phyloP scores from a whole-genome alignment of 2,888 invertebrate genomes.

The Hoplodrina blanda region DNA sequence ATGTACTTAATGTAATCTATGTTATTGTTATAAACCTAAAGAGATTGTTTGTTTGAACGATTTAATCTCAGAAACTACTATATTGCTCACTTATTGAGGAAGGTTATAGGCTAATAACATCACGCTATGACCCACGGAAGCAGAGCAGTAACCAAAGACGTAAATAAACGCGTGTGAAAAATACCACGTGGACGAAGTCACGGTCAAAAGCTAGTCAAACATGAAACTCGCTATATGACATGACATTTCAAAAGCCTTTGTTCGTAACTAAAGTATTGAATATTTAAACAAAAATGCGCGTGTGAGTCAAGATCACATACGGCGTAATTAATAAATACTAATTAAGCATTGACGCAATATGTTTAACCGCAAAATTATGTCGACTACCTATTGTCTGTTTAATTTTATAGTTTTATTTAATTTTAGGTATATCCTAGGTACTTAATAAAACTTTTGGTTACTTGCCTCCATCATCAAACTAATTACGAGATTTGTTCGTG shows the following conservation, averaged over 20 bases:
- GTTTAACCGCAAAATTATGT: conserved; percentile 29
- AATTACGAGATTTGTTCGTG: too few species aligned
- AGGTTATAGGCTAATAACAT: too few species aligned
- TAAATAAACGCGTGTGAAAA: too few species aligned
- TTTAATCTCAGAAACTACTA: too few species aligned
- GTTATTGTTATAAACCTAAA: too few species aligned
- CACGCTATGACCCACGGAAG: too few species aligned
- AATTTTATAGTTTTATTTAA: conserved; percentile 11
- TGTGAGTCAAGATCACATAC: conserved; percentile 37
- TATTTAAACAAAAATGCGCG: conserved; percentile 17
- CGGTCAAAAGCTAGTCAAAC: not conserved
- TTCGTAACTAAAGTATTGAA: conserved; percentile 16
- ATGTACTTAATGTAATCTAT: not conserved
- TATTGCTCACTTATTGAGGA: too few species aligned
- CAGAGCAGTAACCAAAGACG: too few species aligned
- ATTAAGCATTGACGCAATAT: conserved; percentile 37
- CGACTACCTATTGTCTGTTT: not conserved
- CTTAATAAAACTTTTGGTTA: not conserved
- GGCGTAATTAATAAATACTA: conserved; percentile 26
- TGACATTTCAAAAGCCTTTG: conserved; percentile 18
- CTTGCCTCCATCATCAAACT: not conserved
- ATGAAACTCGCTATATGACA: conserved; percentile 1
- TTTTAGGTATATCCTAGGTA: not conserved
- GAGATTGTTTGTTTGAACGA: too few species aligned
- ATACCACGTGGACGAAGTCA: too few species aligned